Percentiles rank a stretch among this genome's conserved stretches.
phyloP scores from a whole-genome alignment of 2,797 vertebrate species.

The Dermochelys coriacea region DNA sequence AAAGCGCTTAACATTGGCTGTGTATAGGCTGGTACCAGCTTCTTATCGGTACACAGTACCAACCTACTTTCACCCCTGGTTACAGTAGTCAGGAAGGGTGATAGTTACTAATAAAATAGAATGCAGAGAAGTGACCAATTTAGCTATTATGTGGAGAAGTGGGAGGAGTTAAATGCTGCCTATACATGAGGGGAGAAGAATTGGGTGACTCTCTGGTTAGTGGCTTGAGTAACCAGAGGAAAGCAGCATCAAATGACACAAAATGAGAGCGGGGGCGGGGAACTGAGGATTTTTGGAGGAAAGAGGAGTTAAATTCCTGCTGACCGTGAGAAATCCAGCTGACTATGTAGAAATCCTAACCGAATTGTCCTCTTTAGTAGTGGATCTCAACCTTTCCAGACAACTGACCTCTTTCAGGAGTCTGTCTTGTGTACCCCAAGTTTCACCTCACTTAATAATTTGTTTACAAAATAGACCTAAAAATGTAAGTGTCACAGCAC shows the following conservation, averaged over 20 bases:
- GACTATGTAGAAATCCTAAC: not conserved
- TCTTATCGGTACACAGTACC: no score
- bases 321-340: not conserved
- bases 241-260: not conserved
- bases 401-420: no score
- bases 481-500: no score
- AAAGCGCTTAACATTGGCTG: no score
- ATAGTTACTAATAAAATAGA: not conserved
- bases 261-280: not conserved
- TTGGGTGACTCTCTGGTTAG: not conserved
- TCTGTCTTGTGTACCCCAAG: no score
- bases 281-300: not conserved
- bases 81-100: no score
- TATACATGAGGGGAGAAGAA: not conserved
- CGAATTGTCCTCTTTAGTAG: not conserved
- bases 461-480: no score
- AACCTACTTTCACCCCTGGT: no score
- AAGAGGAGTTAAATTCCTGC: not conserved
- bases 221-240: not conserved
- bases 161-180: not conserved
- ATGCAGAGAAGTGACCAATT: not conserved
- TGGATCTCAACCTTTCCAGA: no score
- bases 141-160: not conserved
- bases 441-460: no score
- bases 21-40: no score